Conservation (phyloP, 1,140 invertebrate species). For the Portunus trituberculatus region DNA sequence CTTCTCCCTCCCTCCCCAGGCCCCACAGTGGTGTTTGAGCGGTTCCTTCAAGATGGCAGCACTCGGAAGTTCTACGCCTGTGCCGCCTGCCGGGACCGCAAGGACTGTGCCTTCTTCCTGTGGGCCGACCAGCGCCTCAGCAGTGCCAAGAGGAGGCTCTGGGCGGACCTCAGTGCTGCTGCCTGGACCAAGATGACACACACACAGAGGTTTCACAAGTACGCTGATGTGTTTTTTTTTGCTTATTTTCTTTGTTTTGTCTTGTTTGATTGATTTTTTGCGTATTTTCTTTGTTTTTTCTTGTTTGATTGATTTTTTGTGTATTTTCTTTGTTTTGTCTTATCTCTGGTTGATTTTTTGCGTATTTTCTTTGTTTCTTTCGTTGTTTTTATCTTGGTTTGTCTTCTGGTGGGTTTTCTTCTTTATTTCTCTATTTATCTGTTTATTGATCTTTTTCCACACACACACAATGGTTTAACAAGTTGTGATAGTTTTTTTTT, state of each 20-base stretch:
- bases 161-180: slow-evolving; percentile 36
- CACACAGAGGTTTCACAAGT: slow-evolving; percentile 25
- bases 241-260: neutral
- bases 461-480: too few relatives aligned
- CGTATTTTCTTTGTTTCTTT: too few relatives aligned
- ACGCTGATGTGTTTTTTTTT: neutral
- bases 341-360: too few relatives aligned
- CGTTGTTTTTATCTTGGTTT: too few relatives aligned
- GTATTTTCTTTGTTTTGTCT: too few relatives aligned
- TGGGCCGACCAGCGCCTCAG: slow-evolving; percentile 50
- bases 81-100: slow-evolving; percentile 64
- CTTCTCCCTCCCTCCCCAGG: neutral
- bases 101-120: slow-evolving; percentile 64
- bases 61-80: slow-evolving; percentile 59
- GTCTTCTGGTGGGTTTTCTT: too few relatives aligned
- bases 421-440: too few relatives aligned
- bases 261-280: neutral
- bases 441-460: too few relatives aligned
- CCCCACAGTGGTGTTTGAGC: slow-evolving; percentile 66
- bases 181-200: neutral
- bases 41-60: slow-evolving; percentile 34
- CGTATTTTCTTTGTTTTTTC: too few relatives aligned
- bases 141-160: slow-evolving; percentile 40
- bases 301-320: too few relatives aligned
- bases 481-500: too few relatives aligned